Base-by-base conservation (phyloP, 1,140 invertebrate species). In the Heliconius eleuchia region DNA sequence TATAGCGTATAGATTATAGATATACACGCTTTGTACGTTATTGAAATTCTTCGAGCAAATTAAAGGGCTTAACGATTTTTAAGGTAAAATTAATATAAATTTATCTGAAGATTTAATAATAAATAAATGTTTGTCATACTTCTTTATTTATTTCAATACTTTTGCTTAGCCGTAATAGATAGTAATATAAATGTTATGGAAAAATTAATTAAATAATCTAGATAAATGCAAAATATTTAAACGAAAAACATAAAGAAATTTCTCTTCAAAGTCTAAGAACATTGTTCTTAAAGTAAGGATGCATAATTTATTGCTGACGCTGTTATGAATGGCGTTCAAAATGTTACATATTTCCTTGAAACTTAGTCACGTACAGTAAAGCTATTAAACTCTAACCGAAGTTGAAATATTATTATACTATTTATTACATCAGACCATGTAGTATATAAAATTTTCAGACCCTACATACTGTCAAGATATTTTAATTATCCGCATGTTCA, bases 31-130 rank as follows among this genome's bases (percentile, higher is more conserved):
- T 80, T 60, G 74, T 80, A 76, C 71, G 66, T 46, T 80, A 78
- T 85, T 82, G 80, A 74, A 76, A 83, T 82, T 83, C 77, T 76
- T 85, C 78, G 80, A 80, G 77, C 74, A 82, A 83, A 85, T 81
- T 80, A 83, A 78, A 79, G 13, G 60, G 60, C 60, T 66, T 30
- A 66, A 66, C 60, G 46, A 72, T 74, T 78, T 81, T 52, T 72
- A 77, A 77, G 76, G 70, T 72, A 37, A 77, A 77, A 77, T 77
- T 77, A 55, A 73, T 77, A 73, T 71, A 77, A 72, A 55, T 73
- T 72, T 30, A 72, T 77, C 4, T 5, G 27, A 66, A 66, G 11
- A 66, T 27, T 30, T 30, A 30, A 2, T 57, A 23, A 57, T 57
- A 23, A 57, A 57, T 55, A 9, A 57, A 23, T 57, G 19, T 57